Evolutionary conservation across 2,113 vertebrate species (phyloP).

Genomic region (Mobula birostris): DNA sequence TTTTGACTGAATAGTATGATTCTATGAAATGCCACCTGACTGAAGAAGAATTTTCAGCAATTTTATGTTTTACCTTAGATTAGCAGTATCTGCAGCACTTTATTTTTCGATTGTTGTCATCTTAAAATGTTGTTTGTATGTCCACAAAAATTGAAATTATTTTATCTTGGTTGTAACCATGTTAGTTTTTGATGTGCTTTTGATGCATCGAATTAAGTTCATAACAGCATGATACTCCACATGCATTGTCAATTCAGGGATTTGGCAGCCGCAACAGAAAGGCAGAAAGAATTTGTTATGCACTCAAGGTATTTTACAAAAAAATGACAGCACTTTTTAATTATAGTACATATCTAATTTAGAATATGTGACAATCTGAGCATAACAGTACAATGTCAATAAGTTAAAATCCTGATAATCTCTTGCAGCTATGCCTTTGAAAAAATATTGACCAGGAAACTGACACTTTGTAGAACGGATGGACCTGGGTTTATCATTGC

Average conservation of each 20-base stretch:
- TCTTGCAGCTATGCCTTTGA: background rate
- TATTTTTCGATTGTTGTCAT: too few species aligned
- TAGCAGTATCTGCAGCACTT: too few species aligned
- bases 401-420: background rate
- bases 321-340: background rate
- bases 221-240: background rate
- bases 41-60: too few species aligned
- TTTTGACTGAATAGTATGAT: too few species aligned
- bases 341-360: background rate
- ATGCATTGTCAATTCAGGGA: background rate
- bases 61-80: too few species aligned
- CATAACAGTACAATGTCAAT: background rate
- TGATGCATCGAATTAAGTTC: background rate
- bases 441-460: background rate
- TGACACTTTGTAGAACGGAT: background rate
- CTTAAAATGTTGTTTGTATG: background rate
- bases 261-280: background rate
- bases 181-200: background rate
- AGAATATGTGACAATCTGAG: background rate
- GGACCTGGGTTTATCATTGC: background rate
- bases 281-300: background rate
- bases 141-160: background rate
- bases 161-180: background rate
- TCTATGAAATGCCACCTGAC: too few species aligned
- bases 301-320: background rate